phyloP scores from a whole-genome alignment of 1,140 invertebrate species.

The Apocrypta bakeri region DNA sequence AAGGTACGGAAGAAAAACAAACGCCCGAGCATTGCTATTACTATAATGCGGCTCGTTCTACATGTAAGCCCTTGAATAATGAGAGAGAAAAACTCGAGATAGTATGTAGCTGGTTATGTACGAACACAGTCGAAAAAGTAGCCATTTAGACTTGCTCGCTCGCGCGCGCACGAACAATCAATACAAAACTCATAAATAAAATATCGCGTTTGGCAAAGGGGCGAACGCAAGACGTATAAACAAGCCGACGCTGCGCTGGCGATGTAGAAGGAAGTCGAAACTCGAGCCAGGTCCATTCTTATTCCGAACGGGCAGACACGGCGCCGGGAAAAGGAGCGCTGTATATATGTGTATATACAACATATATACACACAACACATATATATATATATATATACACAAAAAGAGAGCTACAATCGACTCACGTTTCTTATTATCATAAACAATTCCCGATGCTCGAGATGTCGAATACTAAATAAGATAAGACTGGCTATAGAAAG shows the following conservation, averaged over 20 bases:
- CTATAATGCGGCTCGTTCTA: conserved; percentile 12
- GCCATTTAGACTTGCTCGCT: conserved; percentile 4
- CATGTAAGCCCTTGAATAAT: background rate
- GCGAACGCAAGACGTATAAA: conserved; percentile 16
- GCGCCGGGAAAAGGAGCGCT: background rate
- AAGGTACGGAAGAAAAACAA: background rate
- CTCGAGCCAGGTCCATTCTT: conserved; percentile 22
- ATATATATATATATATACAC: no score
- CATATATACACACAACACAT: no score
- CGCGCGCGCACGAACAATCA: conserved; percentile 7
- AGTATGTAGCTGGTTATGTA: background rate
- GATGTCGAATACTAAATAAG: conserved; percentile 32
- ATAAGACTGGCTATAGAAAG: background rate
- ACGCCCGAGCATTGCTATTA: conserved; percentile 19
- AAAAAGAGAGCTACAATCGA: background rate
- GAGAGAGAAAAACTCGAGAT: background rate
- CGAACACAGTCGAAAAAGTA: background rate
- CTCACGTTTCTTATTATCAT: conserved; percentile 31
- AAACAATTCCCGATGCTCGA: conserved; percentile 25
- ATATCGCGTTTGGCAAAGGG: conserved; percentile 21
- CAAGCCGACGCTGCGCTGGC: background rate
- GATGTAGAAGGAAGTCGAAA: background rate
- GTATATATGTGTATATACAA: no score
- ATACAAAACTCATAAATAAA: conserved; percentile 40
- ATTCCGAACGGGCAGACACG: background rate